phyloP scores from a whole-genome alignment of 2,113 vertebrate genomes.

The Donacobius atricapilla region DNA sequence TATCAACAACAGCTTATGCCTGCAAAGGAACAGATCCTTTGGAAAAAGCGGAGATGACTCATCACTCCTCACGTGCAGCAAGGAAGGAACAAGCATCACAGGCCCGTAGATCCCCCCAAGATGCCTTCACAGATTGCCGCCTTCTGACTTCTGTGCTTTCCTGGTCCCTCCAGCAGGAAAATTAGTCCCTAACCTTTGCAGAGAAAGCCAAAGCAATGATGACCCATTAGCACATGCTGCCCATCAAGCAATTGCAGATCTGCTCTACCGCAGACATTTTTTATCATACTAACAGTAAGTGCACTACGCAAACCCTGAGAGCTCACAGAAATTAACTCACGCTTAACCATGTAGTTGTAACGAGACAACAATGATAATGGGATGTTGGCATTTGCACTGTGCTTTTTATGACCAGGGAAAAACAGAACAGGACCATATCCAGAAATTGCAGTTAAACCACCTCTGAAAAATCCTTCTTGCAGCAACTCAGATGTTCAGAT shows the following conservation, averaged over 20 bases:
- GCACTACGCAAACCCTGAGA: background rate
- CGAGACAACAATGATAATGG: background rate
- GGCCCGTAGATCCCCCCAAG: background rate
- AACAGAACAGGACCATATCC: background rate
- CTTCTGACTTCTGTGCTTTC: background rate
- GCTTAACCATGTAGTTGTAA: accelerated
- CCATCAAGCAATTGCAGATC: background rate
- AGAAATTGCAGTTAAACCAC: background rate
- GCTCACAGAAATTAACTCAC: background rate
- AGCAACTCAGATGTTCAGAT: background rate
- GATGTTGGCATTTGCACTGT: background rate
- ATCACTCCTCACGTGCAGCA: accelerated
- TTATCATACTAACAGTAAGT: background rate
- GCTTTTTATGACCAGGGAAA: background rate
- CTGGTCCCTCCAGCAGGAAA: background rate
- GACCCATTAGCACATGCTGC: slow-evolving; percentile 5
- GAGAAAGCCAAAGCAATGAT: background rate
- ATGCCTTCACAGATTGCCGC: background rate
- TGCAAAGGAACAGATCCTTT: background rate
- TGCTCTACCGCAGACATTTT: background rate
- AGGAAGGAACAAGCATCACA: background rate
- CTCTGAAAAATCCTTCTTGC: background rate
- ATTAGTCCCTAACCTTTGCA: background rate
- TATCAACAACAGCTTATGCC: background rate
- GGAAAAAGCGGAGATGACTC: background rate